Base-by-base conservation (phyloP, 2,113 vertebrate genomes). In the Syngnathus floridae region DNA sequence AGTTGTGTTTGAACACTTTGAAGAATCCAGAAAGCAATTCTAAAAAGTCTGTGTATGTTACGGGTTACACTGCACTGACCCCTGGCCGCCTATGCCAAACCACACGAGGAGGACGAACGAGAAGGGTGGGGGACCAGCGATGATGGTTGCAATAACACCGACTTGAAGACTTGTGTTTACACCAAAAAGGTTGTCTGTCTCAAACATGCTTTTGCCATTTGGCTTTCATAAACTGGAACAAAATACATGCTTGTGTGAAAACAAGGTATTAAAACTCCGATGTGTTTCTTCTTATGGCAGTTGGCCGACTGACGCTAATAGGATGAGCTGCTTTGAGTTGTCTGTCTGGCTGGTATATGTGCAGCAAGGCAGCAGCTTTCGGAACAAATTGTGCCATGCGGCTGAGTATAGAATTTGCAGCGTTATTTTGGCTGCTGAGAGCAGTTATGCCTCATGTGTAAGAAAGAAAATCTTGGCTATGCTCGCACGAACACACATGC, bases 191-290 rank as follows among this genome's bases (percentile, higher is more conserved):
- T 77, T 80, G 70, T 65, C 72, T 74, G 71, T 70, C 67, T 72
- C 81, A 58, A 80, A 76, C 79, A 84, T 77, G 75, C 72, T 74
- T 83, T 84, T 79, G 80, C 85, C 74, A 63, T 86, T 87, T 84
- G 77, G 79, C 80, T 82, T 89, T 86, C 77, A 79, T 73, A 73
- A 80, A 82, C 77, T 74, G 67, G 69, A 80, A 76, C 79, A 85
- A 85, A 85, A 83, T 43, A 43, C 71, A 64, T 78, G 70, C 73
- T 83, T 78, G 83, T 84, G 84, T 87, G 77, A 88, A 88, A 87
- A 85, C 85, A 85, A 85, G 84, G 82, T 85, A 86, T 88, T 85
- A 84, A 86, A 86, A 86, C 71, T 66, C 82, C 81, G 81, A 82
- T 83, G 80, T 75, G 70, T 86, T 84, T 82, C 73, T 77, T 72